These are phyloP conservation scores for Pseudoatta argentina DNA, from an alignment of 1,140 invertebrate species.

Conservation along the genomic window DNA sequence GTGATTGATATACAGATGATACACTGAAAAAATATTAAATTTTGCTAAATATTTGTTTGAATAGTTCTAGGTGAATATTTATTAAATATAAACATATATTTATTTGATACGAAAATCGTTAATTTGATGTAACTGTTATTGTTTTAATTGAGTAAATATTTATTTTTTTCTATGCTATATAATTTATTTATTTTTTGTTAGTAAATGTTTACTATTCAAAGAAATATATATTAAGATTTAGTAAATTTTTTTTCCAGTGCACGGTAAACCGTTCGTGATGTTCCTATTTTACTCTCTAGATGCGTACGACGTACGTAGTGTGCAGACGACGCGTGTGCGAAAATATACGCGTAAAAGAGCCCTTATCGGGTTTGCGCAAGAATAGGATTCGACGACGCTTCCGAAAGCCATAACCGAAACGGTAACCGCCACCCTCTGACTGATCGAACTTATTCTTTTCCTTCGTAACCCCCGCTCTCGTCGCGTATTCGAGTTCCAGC, in stretches of 20 bases:
- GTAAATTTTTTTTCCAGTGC: no score
- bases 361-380: constrained; percentile 87
- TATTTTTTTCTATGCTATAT: no score
- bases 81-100: no score
- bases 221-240: no score
- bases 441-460: constrained; percentile 85
- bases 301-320: constrained; percentile 2
- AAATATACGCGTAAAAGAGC: constrained; percentile 82
- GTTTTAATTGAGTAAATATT: no score
- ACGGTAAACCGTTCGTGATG: constrained; percentile 2
- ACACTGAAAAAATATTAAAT: no score
- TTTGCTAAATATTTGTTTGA: no score
- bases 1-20: background rate
- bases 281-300: constrained; percentile 1
- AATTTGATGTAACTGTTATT: no score
- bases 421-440: constrained; percentile 86
- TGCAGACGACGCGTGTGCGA: constrained; percentile 69
- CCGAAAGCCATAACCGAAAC: constrained; percentile 87
- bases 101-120: no score
- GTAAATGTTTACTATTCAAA: no score
- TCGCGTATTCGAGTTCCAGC: constrained; percentile 66
- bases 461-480: constrained; percentile 65
- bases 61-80: no score
- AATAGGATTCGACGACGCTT: constrained; percentile 86
- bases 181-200: no score